Percentiles rank a stretch among this genome's conserved stretches.
Conservation (phyloP, 2,888 invertebrate genomes). For the Trypoxylon attenuatum region DNA sequence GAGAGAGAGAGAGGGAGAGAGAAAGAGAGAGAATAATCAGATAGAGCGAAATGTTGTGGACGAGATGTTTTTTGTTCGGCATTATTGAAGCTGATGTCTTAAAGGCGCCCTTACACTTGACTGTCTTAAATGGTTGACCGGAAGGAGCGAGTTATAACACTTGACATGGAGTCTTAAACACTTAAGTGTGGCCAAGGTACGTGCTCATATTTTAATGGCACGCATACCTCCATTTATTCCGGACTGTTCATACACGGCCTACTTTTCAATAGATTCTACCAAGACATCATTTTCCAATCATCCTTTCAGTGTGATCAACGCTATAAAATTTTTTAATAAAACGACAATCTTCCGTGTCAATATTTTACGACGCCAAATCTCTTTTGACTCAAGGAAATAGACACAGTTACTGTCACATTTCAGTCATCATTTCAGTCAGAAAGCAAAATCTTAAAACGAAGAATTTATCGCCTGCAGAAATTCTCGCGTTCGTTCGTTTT, state of each 20-base stretch:
- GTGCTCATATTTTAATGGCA: conserved; percentile 31
- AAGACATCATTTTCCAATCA: not conserved
- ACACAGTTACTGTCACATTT: not conserved
- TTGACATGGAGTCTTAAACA: conserved; percentile 66
- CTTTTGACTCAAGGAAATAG: not conserved
- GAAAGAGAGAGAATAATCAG: not conserved
- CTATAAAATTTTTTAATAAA: not conserved
- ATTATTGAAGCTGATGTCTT: conserved; percentile 29
- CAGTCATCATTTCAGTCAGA: not conserved
- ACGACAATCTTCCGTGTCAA: not conserved
- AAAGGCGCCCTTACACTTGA: conserved; percentile 56
- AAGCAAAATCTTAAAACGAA: too few species aligned
- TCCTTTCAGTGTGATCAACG: not conserved
- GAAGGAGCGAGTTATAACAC: conserved; percentile 72
- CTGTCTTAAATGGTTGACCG: conserved; percentile 60
- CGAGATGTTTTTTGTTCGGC: conserved; percentile 1
- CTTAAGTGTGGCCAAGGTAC: conserved; percentile 64
- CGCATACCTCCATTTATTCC: not conserved
- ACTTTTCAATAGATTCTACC: conserved; percentile 17
- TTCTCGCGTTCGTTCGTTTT: not conserved
- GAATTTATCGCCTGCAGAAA: conserved; percentile 6
- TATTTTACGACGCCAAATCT: not conserved
- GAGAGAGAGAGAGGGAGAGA: too few species aligned
- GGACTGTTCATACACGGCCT: conserved; percentile 15
- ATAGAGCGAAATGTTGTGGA: not conserved